These are phyloP conservation scores for Cabera pusaria DNA, from an alignment of 2,888 invertebrate species.

Conservation along the genomic window DNA sequence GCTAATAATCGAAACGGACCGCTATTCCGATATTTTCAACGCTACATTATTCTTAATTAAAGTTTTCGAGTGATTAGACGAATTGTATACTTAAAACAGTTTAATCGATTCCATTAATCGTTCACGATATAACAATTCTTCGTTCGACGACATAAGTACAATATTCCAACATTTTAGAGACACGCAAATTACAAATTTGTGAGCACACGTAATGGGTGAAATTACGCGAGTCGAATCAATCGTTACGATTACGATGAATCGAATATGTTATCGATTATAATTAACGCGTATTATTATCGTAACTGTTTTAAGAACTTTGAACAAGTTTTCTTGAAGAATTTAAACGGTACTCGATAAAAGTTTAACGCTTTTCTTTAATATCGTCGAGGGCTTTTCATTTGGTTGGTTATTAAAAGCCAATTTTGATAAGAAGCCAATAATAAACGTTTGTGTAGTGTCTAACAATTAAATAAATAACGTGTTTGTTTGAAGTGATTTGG, in stretches of 20 bases:
- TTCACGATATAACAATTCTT: constrained; percentile 36
- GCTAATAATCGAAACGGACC: constrained; percentile 46
- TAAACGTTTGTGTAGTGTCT: constrained; percentile 40
- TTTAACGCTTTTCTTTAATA: constrained; percentile 56
- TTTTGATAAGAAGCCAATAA: constrained; percentile 53
- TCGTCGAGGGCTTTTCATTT: constrained; percentile 63
- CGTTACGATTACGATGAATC: constrained; percentile 67
- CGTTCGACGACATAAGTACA: constrained; percentile 45
- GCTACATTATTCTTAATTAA: constrained; percentile 68
- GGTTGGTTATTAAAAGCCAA: constrained; percentile 67
- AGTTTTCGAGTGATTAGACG: constrained; percentile 63
- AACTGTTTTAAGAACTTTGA: constrained; percentile 65
- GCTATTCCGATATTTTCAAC: constrained; percentile 58
- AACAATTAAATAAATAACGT: constrained; percentile 33
- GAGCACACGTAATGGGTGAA: constrained; percentile 63
- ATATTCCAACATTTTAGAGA: constrained; percentile 46
- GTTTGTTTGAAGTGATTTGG: constrained; percentile 3
- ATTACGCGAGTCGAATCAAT: constrained; percentile 68
- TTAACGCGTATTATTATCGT: constrained; percentile 65
- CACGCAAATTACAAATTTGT: constrained; percentile 65
- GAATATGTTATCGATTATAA: constrained; percentile 70
- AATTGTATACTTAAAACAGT: constrained; percentile 44
- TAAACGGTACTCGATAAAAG: constrained; percentile 60
- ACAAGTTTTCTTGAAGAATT: constrained; percentile 62
- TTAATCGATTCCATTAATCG: constrained; percentile 31